phyloP scores from a whole-genome alignment of 2,797 vertebrate genomes.

The Rhabdophis nuchalis region DNA sequence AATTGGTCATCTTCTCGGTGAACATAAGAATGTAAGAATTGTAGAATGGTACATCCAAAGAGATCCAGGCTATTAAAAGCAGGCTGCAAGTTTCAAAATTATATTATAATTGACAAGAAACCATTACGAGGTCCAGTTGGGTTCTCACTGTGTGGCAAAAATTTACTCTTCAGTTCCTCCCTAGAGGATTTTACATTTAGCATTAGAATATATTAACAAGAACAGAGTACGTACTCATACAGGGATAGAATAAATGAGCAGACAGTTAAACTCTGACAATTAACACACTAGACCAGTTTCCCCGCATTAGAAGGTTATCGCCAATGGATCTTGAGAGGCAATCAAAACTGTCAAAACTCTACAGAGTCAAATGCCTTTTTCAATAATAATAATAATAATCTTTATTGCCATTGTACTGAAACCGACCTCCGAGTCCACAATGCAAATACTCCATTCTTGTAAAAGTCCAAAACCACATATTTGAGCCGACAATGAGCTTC shows the following conservation, averaged over 20 bases:
- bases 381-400: too few species aligned
- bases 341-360: conserved; percentile 15
- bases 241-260: neutral
- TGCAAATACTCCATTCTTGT: neutral
- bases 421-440: conserved; percentile 2
- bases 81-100: neutral
- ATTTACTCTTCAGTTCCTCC: neutral
- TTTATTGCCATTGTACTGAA: too few species aligned
- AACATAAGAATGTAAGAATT: neutral
- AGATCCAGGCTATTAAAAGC: neutral
- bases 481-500: neutral
- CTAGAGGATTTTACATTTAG: neutral
- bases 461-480: conserved; percentile 7
- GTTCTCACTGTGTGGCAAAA: neutral
- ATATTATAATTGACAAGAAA: neutral
- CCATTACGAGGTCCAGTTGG: neutral
- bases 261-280: neutral
- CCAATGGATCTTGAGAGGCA: neutral
- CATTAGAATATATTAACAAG: fast-evolving
- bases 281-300: fast-evolving
- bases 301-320: neutral
- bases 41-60: neutral
- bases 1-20: neutral
- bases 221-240: neutral
- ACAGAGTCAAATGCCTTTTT: neutral